Evolutionary conservation across 2,113 vertebrate genomes (phyloP).

Genomic region (Chaetops frenatus): DNA sequence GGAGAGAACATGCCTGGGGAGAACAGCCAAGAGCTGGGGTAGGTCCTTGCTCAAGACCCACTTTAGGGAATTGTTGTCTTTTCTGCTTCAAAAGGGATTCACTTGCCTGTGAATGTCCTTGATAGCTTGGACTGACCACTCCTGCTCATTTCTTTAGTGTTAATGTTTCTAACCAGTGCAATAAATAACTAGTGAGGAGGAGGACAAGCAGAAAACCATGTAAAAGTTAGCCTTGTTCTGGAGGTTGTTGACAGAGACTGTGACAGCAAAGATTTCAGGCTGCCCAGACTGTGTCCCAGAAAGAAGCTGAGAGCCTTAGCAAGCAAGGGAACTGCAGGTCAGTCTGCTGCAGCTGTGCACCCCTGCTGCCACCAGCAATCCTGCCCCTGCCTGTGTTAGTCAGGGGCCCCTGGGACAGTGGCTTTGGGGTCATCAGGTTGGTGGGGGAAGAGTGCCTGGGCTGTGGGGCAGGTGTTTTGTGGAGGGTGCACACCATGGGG

Average conservation of each 20-base stretch:
- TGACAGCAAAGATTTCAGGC: not conserved
- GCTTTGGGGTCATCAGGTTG: not conserved
- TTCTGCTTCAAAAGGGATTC: not conserved
- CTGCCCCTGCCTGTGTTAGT: not conserved
- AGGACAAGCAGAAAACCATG: not conserved
- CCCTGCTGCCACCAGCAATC: not conserved
- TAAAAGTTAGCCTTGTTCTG: not conserved
- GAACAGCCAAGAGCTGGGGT: conserved; percentile 93
- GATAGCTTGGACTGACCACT: not conserved
- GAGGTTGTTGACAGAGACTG: not conserved
- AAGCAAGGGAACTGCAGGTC: not conserved
- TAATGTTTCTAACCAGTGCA: not conserved
- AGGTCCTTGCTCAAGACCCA: conserved; percentile 67
- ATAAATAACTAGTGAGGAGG: not conserved
- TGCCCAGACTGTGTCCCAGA: rapidly evolving
- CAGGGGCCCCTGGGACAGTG: not conserved
- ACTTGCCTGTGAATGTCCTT: not conserved
- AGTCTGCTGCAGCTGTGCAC: not conserved
- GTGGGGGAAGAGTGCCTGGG: rapidly evolving
- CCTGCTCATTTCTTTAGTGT: not conserved
- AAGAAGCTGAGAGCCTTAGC: not conserved
- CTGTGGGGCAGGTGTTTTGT: rapidly evolving
- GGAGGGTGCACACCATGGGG: rapidly evolving
- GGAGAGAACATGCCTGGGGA: conserved; percentile 90
- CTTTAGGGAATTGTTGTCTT: not conserved